These are phyloP conservation scores for Philereme transversata DNA, from an alignment of 2,888 invertebrate genomes.

Conservation along the genomic window DNA sequence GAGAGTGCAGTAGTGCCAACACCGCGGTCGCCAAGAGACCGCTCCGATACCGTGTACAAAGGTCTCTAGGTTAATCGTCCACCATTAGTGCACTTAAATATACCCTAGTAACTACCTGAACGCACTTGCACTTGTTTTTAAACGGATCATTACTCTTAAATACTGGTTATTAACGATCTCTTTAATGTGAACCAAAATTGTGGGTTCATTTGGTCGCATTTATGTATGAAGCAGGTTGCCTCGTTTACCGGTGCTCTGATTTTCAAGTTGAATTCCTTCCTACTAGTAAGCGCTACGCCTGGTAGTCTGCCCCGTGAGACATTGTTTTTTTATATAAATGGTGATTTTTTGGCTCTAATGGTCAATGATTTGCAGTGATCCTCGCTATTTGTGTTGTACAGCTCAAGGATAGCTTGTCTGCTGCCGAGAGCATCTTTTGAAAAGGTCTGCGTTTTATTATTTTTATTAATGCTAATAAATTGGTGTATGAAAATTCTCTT, in stretches of 20 bases:
- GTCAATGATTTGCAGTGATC: not conserved
- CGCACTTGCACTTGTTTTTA: conserved; percentile 24
- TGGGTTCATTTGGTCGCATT: not conserved
- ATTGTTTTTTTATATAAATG: not conserved
- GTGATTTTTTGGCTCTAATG: not conserved
- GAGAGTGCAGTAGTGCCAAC: conserved; percentile 49
- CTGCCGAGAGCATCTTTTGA: not conserved
- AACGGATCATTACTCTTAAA: conserved; percentile 35
- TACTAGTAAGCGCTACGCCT: not conserved
- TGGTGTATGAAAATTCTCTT: not conserved
- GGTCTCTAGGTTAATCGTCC: conserved; percentile 75
- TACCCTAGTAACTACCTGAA: conserved; percentile 42
- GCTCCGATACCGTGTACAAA: conserved; percentile 68
- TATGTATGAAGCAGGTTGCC: not conserved
- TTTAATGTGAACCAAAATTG: not conserved
- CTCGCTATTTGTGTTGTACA: not conserved
- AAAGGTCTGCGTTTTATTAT: conserved; percentile 1
- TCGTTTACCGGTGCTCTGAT: not conserved
- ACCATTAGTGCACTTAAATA: conserved; percentile 55
- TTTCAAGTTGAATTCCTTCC: not conserved
- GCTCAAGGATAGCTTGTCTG: conserved; percentile 1
- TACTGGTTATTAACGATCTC: not conserved
- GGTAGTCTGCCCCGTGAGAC: not conserved
- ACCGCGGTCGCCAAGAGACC: conserved; percentile 51
- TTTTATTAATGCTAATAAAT: not conserved